Percentiles rank a stretch among this genome's conserved stretches.
phyloP scores from a whole-genome alignment of 2,888 invertebrate genomes.

The Amphimallon solstitiale region DNA sequence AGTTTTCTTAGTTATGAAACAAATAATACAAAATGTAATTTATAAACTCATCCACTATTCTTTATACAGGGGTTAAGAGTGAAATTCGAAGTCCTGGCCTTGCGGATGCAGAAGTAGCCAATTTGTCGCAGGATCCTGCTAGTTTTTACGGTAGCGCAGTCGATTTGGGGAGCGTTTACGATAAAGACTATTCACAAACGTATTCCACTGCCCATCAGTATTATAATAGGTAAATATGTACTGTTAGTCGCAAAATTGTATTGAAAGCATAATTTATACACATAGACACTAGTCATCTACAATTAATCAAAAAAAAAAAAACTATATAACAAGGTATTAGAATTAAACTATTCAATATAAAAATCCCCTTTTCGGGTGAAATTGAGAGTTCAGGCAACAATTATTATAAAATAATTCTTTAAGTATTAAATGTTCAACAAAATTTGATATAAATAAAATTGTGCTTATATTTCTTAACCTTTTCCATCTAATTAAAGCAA shows the following conservation, averaged over 20 bases:
- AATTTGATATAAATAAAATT: too few species aligned
- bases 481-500: too few species aligned
- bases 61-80: slow-evolving; percentile 70
- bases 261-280: too few species aligned
- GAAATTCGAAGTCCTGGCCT: slow-evolving; percentile 78
- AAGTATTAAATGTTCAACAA: too few species aligned
- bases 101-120: slow-evolving; percentile 64
- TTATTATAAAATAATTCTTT: too few species aligned
- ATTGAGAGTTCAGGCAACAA: too few species aligned
- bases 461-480: too few species aligned
- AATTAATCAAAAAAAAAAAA: too few species aligned
- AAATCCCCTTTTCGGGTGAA: too few species aligned
- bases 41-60: background rate
- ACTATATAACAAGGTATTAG: too few species aligned
- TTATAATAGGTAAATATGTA: slow-evolving; percentile 72
- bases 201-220: slow-evolving; percentile 75
- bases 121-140: slow-evolving; percentile 59
- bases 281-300: too few species aligned
- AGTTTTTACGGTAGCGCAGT: slow-evolving; percentile 58
- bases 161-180: slow-evolving; percentile 59
- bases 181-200: slow-evolving; percentile 67
- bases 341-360: too few species aligned
- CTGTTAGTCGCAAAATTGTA: background rate
- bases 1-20: background rate
- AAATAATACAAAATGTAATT: background rate